Evolutionary conservation across 2,888 invertebrate genomes (phyloP).

Genomic region (Trissoscelio sp.): DNA sequence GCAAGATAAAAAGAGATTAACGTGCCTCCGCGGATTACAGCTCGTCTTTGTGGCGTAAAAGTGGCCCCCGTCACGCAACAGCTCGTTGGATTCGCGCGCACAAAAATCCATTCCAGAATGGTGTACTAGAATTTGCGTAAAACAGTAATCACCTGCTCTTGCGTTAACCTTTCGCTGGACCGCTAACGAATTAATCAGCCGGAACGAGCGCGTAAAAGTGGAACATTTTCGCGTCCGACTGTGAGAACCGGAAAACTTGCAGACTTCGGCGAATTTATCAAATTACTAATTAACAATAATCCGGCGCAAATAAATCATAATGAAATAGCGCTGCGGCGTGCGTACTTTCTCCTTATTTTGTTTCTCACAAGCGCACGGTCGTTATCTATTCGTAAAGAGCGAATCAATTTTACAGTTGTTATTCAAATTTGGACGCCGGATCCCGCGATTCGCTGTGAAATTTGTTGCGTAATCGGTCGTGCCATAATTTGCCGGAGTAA

Average conservation of each 20-base stretch:
- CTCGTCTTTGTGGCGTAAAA: constrained; percentile 64
- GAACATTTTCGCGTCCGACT: constrained; percentile 40
- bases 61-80: constrained; percentile 73
- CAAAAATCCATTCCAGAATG: constrained; percentile 18
- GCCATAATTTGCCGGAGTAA: constrained; percentile 31
- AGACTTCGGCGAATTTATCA: constrained; percentile 22
- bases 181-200: constrained; percentile 63
- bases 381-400: constrained; percentile 1
- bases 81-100: too few relatives aligned
- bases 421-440: constrained; percentile 36
- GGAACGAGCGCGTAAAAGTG: constrained; percentile 44
- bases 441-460: constrained; percentile 24
- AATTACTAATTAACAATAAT: constrained; percentile 54
- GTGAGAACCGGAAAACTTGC: constrained; percentile 52
- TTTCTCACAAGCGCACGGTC: neutral
- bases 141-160: constrained; percentile 40
- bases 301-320: constrained; percentile 36
- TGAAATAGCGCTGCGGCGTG: constrained; percentile 9
- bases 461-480: constrained; percentile 17
- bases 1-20: constrained; percentile 67
- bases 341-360: constrained; percentile 34
- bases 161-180: constrained; percentile 37
- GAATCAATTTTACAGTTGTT: constrained; percentile 42
- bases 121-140: constrained; percentile 55
- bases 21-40: constrained; percentile 67